These are phyloP conservation scores for Pseudochaenichthys georgianus DNA, from an alignment of 2,797 vertebrate species.

Conservation along the genomic window DNA sequence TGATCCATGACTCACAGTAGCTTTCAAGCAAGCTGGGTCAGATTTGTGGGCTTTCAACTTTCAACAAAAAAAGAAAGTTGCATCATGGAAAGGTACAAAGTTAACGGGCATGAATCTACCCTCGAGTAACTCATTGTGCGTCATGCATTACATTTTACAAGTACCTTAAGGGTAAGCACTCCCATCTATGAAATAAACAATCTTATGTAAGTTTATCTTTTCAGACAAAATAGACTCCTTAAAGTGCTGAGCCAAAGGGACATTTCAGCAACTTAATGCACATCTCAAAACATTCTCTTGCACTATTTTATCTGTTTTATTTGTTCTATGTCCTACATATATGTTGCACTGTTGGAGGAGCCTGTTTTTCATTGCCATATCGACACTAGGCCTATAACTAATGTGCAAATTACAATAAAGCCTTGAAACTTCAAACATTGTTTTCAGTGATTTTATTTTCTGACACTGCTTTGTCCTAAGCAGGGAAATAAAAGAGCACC, in stretches of 20 bases:
- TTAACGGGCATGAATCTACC: neutral
- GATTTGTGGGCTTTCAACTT: conserved; percentile 21
- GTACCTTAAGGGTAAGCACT: conserved; percentile 5
- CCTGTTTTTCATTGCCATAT: too few relatives aligned
- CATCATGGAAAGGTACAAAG: conserved; percentile 13
- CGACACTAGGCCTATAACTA: too few relatives aligned
- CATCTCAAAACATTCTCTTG: neutral
- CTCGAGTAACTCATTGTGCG: neutral
- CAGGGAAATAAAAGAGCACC: neutral
- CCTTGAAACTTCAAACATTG: too few relatives aligned
- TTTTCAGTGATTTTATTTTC: too few relatives aligned
- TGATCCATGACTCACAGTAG: conserved; percentile 57
- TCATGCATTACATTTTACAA: neutral
- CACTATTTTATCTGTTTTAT: too few relatives aligned
- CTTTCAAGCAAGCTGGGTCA: conserved; percentile 29
- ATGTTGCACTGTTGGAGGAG: too few relatives aligned
- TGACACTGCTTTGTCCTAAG: neutral
- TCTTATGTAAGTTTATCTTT: neutral
- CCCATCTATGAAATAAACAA: neutral
- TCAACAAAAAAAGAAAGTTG: conserved; percentile 29
- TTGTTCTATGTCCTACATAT: too few relatives aligned
- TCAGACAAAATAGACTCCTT: conserved; percentile 14
- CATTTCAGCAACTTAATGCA: neutral
- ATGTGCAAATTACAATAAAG: too few relatives aligned
- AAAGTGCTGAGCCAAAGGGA: conserved; percentile 6